Base-by-base conservation (phyloP, 2,113 vertebrate genomes). In the Protomyctophum bolini region DNA sequence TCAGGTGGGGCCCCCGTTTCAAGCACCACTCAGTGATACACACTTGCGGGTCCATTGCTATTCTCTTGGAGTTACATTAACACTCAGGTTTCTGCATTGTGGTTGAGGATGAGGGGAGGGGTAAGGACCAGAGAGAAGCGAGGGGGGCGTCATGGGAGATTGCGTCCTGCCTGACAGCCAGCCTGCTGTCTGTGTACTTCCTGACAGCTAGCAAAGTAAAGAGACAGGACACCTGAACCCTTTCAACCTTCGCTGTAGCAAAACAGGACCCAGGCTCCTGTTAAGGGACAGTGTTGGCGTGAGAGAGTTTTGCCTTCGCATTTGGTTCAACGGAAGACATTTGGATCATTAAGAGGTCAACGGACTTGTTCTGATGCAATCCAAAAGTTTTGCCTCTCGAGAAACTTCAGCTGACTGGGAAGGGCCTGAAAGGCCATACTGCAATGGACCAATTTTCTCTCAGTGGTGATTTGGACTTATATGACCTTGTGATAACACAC, bases 1-100 rank as follows among this genome's bases (percentile, higher is more conserved):
- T 77, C 88, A 88, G 87, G 86, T 91, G 83, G 81, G 73, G 83
- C 21, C 66, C 33, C 56, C 79, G 87, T 87, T 82, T 90, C 83
- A 82, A 87, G 87, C 77, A 84, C 77, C 87, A 73, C 74, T 84
- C 63, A 51, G 65, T 59, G 68, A 83, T 62, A 45, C 46, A 28
- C 33, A 6, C 33, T 41, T 41, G 33, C 33, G 33, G 33, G 33
- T 3, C 33, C 33, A 41, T 41, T 41, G 3, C 33, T 41, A 41
- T 41, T 41, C 33, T 41, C 33, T 41, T 6, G 5, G 33, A 41
- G 33, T 41, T 6, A 41, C 33, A 41, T 41, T 41, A 41, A 41
- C 33, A 41, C 33, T 33, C 2, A 33, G 33, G 33, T 33, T 33
- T 33, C 33, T 33, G 33, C 33, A 33, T 33, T 33, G 58, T 48